Conservation (phyloP, 2,797 vertebrate genomes). For the Garrulus glandarius region DNA sequence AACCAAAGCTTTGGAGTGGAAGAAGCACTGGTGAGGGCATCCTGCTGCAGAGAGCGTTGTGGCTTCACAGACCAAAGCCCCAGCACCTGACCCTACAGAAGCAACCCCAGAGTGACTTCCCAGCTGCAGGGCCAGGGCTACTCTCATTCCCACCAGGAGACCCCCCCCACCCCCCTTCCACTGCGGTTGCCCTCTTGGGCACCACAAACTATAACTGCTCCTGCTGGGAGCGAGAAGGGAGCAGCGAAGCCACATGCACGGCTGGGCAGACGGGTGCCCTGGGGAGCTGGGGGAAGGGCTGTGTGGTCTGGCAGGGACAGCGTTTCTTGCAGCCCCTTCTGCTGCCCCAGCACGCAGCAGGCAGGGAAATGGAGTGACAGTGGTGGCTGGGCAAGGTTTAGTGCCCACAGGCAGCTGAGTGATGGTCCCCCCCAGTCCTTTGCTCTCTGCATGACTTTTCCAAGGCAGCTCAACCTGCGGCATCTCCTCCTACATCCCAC, state of each 20-base stretch:
- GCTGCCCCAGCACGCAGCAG: not conserved
- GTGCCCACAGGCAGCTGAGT: not conserved
- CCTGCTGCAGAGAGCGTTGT: not conserved
- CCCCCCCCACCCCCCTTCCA: not conserved
- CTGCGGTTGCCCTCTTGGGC: not conserved
- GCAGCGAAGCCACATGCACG: not conserved
- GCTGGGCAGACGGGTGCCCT: not conserved
- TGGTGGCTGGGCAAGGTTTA: not conserved
- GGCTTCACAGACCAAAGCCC: not conserved
- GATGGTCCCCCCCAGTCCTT: not conserved
- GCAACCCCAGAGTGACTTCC: not conserved
- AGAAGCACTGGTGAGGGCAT: not conserved
- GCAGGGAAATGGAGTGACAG: not conserved
- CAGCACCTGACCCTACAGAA: not conserved
- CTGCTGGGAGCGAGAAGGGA: not conserved
- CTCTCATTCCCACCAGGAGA: not conserved
- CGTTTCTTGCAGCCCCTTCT: not conserved
- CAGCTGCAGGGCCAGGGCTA: not conserved
- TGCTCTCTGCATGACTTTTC: not conserved
- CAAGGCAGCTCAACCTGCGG: conserved; percentile 24
- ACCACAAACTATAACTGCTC: not conserved
- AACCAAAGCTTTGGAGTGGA: not conserved
- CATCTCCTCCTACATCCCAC: not conserved
- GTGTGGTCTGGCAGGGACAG: not conserved
- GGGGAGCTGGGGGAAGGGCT: conserved; percentile 26